Conservation (phyloP, 2,888 invertebrate species). For the Trachelus troglodyta region DNA sequence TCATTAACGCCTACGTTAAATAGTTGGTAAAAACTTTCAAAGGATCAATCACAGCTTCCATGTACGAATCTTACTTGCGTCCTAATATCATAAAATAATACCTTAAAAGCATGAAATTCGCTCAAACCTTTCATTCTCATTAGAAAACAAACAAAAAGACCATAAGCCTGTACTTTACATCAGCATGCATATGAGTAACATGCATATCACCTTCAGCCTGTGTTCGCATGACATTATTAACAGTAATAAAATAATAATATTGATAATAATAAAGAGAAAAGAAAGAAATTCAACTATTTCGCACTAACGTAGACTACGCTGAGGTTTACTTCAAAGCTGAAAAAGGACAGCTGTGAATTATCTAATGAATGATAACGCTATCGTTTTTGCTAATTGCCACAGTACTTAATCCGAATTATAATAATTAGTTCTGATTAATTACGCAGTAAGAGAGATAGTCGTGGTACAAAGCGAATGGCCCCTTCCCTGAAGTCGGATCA, state of each 20-base stretch:
- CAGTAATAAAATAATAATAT: neutral
- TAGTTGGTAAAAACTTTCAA: neutral
- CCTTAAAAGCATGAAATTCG: neutral
- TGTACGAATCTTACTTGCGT: neutral
- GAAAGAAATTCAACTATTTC: neutral
- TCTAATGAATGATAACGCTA: neutral
- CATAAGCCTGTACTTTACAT: neutral
- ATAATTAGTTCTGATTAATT: neutral
- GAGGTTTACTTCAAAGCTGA: neutral
- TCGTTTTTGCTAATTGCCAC: neutral
- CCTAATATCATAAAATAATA: constrained; percentile 2
- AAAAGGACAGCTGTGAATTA: neutral
- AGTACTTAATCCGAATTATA: neutral
- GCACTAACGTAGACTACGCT: neutral
- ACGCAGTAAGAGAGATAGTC: neutral
- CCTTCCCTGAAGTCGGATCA: neutral
- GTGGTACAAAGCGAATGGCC: neutral
- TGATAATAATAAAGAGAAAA: neutral
- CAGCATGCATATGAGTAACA: too few relatives aligned
- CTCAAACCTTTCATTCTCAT: neutral
- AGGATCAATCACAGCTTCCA: neutral
- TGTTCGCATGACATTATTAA: neutral
- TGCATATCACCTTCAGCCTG: neutral
- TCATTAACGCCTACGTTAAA: neutral
- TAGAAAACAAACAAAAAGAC: neutral